A percentile compares a stretch with the other conserved stretches of the same genome.
phyloP scores from a whole-genome alignment of 2,113 vertebrate genomes.

The Ancistrus triradiatus region DNA sequence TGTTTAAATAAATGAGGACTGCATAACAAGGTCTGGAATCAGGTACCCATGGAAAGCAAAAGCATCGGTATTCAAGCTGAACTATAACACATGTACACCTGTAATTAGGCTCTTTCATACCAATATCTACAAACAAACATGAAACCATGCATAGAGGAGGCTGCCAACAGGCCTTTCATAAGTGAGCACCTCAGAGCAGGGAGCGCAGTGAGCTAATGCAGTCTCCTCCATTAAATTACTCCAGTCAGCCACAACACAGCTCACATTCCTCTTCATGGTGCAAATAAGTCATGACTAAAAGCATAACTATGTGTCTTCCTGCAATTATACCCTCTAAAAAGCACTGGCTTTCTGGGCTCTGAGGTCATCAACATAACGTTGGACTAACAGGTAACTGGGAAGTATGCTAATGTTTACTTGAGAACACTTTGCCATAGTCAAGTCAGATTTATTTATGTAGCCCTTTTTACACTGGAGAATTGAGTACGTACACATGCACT shows the following conservation, averaged over 20 bases:
- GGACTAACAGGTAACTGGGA: too few species aligned
- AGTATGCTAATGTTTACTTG: too few species aligned
- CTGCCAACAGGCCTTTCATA: constrained; percentile 13
- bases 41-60: constrained; percentile 29
- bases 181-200: constrained; percentile 7
- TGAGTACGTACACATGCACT: too few species aligned
- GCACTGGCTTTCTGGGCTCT: not conserved
- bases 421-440: too few species aligned
- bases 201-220: constrained; percentile 10
- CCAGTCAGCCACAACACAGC: constrained; percentile 20
- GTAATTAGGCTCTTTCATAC: constrained; percentile 37
- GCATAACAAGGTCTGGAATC: constrained; percentile 39
- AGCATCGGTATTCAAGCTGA: constrained; percentile 36
- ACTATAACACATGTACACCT: constrained; percentile 47
- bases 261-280: constrained; percentile 2
- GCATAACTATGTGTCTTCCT: not conserved
- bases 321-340: constrained; percentile 8
- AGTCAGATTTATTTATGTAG: too few species aligned
- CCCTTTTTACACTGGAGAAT: too few species aligned
- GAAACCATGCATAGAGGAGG: constrained; percentile 36
- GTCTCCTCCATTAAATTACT: constrained; percentile 26
- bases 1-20: constrained; percentile 46
- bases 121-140: constrained; percentile 45
- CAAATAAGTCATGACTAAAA: constrained; percentile 14
- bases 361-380: not conserved